Percentiles rank a stretch among this genome's conserved stretches.
Conservation (phyloP, 2,113 vertebrate species). For the Chaenocephalus aceratus region DNA sequence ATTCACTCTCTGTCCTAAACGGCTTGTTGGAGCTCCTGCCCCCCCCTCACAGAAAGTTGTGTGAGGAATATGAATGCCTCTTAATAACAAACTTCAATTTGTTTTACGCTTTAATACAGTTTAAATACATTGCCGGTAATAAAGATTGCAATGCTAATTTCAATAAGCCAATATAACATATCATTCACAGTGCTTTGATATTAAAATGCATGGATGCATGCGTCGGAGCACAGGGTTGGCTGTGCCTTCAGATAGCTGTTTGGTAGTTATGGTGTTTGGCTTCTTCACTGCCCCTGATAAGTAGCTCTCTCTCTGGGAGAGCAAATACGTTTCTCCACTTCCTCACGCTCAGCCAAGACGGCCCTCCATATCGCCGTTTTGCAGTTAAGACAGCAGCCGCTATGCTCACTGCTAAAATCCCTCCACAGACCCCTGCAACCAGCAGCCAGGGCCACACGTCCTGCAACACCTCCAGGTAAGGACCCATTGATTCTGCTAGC, state of each 20-base stretch:
- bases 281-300: conserved; percentile 54
- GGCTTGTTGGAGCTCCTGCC: too few relatives aligned
- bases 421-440: conserved; percentile 85
- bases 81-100: conserved; percentile 12
- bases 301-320: conserved; percentile 66
- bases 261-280: conserved; percentile 57
- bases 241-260: conserved; percentile 61
- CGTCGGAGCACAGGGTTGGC: background rate
- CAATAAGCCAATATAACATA: background rate
- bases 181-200: conserved; percentile 32
- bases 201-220: background rate
- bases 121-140: conserved; percentile 14
- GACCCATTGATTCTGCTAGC: conserved; percentile 83
- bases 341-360: background rate
- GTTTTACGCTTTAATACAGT: conserved; percentile 21
- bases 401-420: conserved; percentile 67
- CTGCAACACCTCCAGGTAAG: conserved; percentile 86
- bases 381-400: conserved; percentile 19
- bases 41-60: background rate
- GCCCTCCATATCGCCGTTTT: conserved; percentile 2
- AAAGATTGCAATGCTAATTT: background rate
- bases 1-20: too few relatives aligned
- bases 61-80: background rate
- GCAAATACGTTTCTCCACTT: conserved; percentile 37
- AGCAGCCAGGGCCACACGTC: conserved; percentile 90